Evolutionary conservation across 2,797 vertebrate species (phyloP).

Genomic region (Chaetodon trifasciatus): DNA sequence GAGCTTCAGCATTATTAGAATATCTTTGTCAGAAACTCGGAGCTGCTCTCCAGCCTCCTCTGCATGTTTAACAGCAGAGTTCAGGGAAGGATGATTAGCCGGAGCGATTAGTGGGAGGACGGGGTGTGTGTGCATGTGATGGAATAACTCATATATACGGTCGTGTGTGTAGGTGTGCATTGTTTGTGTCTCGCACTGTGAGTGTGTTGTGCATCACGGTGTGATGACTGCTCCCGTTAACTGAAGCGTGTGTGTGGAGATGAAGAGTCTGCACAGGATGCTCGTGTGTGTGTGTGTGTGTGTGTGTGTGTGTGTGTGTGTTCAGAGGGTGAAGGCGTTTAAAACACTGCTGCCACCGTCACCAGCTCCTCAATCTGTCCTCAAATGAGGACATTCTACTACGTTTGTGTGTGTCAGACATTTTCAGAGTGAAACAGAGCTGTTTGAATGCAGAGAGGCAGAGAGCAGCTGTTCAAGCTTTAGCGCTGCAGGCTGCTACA

Average conservation of each 20-base stretch:
- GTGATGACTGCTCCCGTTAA: slow-evolving; percentile 33
- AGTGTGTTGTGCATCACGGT: slow-evolving; percentile 16
- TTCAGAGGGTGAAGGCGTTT: too few species aligned
- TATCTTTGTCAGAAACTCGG: slow-evolving; percentile 22
- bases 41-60: slow-evolving; percentile 45
- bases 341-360: too few species aligned
- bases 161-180: slow-evolving; percentile 30
- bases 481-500: too few species aligned
- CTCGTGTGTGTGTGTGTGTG: too few species aligned
- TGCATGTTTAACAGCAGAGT: slow-evolving; percentile 49
- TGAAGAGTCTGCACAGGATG: too few species aligned
- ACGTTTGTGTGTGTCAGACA: too few species aligned
- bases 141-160: neutral
- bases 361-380: too few species aligned
- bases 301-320: too few species aligned
- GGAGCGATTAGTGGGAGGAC: slow-evolving; percentile 54
- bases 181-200: slow-evolving; percentile 14
- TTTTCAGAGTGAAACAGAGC: neutral
- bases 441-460: neutral
- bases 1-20: slow-evolving; percentile 13
- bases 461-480: neutral
- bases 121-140: slow-evolving; percentile 28
- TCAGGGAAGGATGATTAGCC: slow-evolving; percentile 60
- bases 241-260: neutral
- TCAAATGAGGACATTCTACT: too few species aligned